Evolutionary conservation across 2,113 vertebrate species (phyloP), one percentile per base, ranked within the genome.

Genomic region (Planiliza haematocheilus): DNA sequence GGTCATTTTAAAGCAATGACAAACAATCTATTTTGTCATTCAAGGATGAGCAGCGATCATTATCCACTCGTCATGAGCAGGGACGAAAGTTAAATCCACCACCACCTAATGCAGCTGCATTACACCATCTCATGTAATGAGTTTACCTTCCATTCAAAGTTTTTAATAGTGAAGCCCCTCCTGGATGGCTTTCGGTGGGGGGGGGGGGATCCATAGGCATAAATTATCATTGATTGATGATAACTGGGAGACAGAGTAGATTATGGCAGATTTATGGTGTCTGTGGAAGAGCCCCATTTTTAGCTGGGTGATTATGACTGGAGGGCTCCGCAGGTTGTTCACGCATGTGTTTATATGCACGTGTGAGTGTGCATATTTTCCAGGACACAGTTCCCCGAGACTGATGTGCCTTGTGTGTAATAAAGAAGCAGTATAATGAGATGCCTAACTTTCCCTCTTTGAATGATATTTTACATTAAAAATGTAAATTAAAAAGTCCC

Each of bases 391-490:
- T 56, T 67, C 53, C 66, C 60, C 49, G 75, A 86, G 88, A 92
- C 86, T 68, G 90, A 93, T 91, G 84, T 75, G 70, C 74, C 70
- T 74, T 74, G 55, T 83, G 87, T 81, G 86, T 88, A 91, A 90
- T 91, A 89, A 89, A 89, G 86, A 85, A 86, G 77, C 69, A 20
- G 64, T 67, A 85, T 91, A 93, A 91, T 92, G 90, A 91, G 89
- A 93, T 93, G 91, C 89, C 89, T 83, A 92, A 91, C 86, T 91
- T 90, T 88, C 79, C 82, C 84, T 77, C 74, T 82, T 88, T 93
- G 91, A 93, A 91, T 91, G 88, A 91, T 91, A 91, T 92, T 91
- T 90, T 88, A 82, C 91, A 92, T 93, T 93, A 92, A 92, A 93
- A 91, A 94, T 93, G 90, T 91, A 92, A 92, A 93, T 93, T 90